Evolutionary conservation across 2,113 vertebrate species (phyloP), one percentile per base, ranked within the genome.

Genomic region (Scomber scombrus): DNA sequence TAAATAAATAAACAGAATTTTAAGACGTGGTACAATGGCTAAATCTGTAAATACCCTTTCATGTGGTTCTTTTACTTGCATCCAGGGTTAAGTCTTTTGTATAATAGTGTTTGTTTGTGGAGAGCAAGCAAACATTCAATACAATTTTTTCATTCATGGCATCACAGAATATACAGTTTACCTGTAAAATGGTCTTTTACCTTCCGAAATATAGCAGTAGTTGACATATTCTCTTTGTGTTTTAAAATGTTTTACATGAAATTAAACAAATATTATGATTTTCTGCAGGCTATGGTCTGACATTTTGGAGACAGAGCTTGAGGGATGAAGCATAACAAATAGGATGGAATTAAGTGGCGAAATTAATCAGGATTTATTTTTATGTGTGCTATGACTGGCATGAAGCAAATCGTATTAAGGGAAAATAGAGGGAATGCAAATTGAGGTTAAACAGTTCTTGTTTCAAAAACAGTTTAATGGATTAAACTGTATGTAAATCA

Each of bases 281-380:
- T 71, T 71, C 75, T 73, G 26, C 60, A 83, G 62, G 78, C 77
- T 63, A 19, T 40, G 11, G 50, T 73, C 56, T 91, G 88, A 81
- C 80, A 83, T 89, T 82, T 86, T 74, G 12, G 49, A 89, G 58
- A 81, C 56, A 65, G 60, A 65, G 66, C 72, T 80, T 82, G 81
- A 82, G 70, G 76, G 87, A 84, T 34, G 63, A 78, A 64, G 83
- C 88, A 86, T 81, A 84, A 88, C 85, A 88, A 89, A 91, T 81
- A 82, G 81, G 84, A 91, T 90, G 77, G 74, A 82, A 88, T 87
- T 84, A 88, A 85, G 85, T 86, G 77, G 46, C 73, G 81, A 88
- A 91, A 91, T 91, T 85, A 91, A 92, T 89, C 88, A 58, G 90
- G 86, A 91, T 91, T 91, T 88, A 89, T 90, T 91, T 91, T 81